phyloP scores from a whole-genome alignment of 2,888 invertebrate species.

The Branchellion lobata region DNA sequence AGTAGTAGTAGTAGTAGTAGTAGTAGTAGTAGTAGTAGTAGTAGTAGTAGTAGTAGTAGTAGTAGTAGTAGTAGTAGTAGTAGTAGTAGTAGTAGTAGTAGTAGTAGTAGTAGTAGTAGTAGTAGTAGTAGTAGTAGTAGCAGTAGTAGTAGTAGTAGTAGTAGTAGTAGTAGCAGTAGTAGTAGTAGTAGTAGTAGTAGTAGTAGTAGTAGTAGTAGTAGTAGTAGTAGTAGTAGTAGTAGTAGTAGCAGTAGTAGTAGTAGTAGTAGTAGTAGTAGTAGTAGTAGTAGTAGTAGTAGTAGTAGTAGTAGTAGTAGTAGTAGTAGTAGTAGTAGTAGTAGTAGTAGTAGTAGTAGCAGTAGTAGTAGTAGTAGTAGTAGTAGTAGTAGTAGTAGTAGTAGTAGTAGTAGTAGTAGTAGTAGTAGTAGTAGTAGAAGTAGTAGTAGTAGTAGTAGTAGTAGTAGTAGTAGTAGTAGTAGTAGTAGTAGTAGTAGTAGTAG shows the following conservation, averaged over 20 bases:
- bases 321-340: slow-evolving; percentile 30
- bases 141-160: slow-evolving; percentile 35
- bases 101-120: slow-evolving; percentile 33
- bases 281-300: slow-evolving; percentile 35
- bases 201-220: slow-evolving; percentile 27
- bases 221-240: slow-evolving; percentile 31
- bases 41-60: slow-evolving; percentile 34
- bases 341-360: slow-evolving; percentile 27
- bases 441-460: slow-evolving; percentile 38
- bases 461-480: slow-evolving; percentile 22
- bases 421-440: slow-evolving; percentile 37
- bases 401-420: slow-evolving; percentile 38
- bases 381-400: slow-evolving; percentile 36
- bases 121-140: slow-evolving; percentile 31
- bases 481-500: slow-evolving; percentile 22
- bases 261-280: slow-evolving; percentile 36
- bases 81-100: slow-evolving; percentile 35
- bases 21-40: slow-evolving; percentile 30
- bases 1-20: slow-evolving; percentile 37
- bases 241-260: slow-evolving; percentile 34
- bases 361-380: slow-evolving; percentile 24
- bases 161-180: slow-evolving; percentile 16
- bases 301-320: slow-evolving; percentile 35
- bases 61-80: slow-evolving; percentile 38
- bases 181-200: slow-evolving; percentile 26